Evolutionary conservation across 2,888 invertebrate genomes (phyloP).

Genomic region (Drosophila meridionalis): DNA sequence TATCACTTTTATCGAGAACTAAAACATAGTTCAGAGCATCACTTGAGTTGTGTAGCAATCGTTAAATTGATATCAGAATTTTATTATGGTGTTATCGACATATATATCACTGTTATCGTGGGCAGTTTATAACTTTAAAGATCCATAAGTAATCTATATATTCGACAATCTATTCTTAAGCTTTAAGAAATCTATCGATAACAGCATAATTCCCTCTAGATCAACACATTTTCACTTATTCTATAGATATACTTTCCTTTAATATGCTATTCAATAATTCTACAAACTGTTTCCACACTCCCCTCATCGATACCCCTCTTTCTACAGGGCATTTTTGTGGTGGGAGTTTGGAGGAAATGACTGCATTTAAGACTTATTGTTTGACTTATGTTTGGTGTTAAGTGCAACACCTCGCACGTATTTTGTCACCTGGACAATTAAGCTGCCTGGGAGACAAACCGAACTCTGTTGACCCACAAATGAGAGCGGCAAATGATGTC

Average conservation of each 20-base stretch:
- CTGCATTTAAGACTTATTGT: slow-evolving; percentile 36
- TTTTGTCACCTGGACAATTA: slow-evolving; percentile 56
- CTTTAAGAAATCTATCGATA: background rate
- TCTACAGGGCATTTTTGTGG: slow-evolving; percentile 25
- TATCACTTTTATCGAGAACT: no score
- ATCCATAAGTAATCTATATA: background rate
- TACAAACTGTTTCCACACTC: background rate
- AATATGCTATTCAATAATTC: background rate
- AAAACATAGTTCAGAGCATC: no score
- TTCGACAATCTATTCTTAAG: background rate
- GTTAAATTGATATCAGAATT: no score
- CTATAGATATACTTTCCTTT: no score
- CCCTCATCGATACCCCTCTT: background rate
- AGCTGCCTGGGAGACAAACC: slow-evolving; percentile 58
- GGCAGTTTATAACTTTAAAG: no score
- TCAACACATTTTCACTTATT: no score
- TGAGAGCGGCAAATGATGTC: slow-evolving; percentile 50
- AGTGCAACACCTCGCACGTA: slow-evolving; percentile 36
- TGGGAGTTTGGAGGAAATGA: slow-evolving; percentile 34
- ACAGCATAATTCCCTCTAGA: background rate
- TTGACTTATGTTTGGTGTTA: slow-evolving; percentile 35
- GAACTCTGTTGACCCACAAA: slow-evolving; percentile 43
- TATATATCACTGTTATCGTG: background rate
- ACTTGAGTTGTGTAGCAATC: background rate
- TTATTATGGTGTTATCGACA: background rate